Evolutionary conservation across 2,797 vertebrate genomes (phyloP).

Genomic region (Austrolebias charrua): DNA sequence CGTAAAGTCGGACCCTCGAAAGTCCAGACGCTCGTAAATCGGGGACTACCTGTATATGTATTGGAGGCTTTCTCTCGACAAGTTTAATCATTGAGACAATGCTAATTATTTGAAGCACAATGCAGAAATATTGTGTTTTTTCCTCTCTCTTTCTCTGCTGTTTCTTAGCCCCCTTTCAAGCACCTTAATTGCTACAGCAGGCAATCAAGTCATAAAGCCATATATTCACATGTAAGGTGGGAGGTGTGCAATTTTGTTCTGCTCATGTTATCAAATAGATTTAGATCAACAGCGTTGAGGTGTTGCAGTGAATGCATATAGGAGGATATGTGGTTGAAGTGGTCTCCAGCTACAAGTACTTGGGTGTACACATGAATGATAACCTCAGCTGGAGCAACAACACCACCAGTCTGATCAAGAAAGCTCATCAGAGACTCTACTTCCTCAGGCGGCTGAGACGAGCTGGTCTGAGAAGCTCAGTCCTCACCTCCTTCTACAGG

Average conservation of each 20-base stretch:
- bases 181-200: conserved; percentile 12
- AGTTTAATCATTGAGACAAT: conserved; percentile 52
- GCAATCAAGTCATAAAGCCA: conserved; percentile 4
- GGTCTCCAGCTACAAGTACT: too few relatives aligned
- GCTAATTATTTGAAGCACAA: conserved; percentile 61
- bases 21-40: too few relatives aligned
- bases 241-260: not conserved
- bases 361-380: too few relatives aligned
- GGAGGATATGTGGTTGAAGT: too few relatives aligned
- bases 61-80: conserved; percentile 47
- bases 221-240: not conserved
- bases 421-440: too few relatives aligned
- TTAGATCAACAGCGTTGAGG: not conserved
- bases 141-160: conserved; percentile 21
- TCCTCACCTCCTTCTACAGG: too few relatives aligned
- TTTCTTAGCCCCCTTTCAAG: conserved; percentile 12
- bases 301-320: not conserved
- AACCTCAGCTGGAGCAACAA: too few relatives aligned
- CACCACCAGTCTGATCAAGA: too few relatives aligned
- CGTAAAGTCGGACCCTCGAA: too few relatives aligned
- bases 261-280: conserved; percentile 1
- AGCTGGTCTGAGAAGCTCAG: too few relatives aligned
- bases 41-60: conserved; percentile 30
- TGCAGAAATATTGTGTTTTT: conserved; percentile 12
- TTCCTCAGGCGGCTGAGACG: too few relatives aligned